Percentiles rank a stretch among this genome's conserved stretches.
Evolutionary conservation across 1,140 invertebrate genomes (phyloP).

Genomic region (Drosophila quadrilineata): DNA sequence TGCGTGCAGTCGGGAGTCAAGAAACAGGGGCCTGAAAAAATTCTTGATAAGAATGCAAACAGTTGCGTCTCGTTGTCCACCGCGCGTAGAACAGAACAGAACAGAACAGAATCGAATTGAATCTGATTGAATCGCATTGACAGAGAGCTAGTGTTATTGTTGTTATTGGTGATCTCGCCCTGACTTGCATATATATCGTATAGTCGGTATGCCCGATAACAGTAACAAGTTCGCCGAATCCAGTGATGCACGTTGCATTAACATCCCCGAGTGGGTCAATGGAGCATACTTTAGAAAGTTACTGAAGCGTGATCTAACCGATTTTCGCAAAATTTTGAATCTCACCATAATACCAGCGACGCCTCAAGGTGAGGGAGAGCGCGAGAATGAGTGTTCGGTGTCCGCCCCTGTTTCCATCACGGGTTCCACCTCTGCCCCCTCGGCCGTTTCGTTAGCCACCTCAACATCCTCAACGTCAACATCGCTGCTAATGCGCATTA

Average conservation of each 20-base stretch:
- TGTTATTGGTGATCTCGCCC: constrained; percentile 39
- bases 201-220: constrained; percentile 80
- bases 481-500: constrained; percentile 71
- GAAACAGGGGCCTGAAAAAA: constrained; percentile 25
- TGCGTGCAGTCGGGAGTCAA: constrained; percentile 21
- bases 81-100: constrained; percentile 8
- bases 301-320: constrained; percentile 54
- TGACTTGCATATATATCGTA: constrained; percentile 25
- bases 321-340: constrained; percentile 73
- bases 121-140: not conserved
- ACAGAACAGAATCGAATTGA: not conserved
- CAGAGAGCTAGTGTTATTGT: no score
- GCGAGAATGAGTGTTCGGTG: no score
- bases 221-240: constrained; percentile 64
- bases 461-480: constrained; percentile 54
- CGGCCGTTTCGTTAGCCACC: no score
- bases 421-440: no score
- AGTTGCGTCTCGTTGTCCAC: constrained; percentile 39
- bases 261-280: constrained; percentile 72
- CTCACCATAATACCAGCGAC: constrained; percentile 67
- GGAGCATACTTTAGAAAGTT: constrained; percentile 65
- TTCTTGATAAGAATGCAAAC: constrained; percentile 62
- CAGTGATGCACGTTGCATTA: constrained; percentile 41
- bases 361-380: constrained; percentile 59
- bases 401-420: no score